Conservation (phyloP, 2,113 vertebrate species). For the Mormyrus iriodes region DNA sequence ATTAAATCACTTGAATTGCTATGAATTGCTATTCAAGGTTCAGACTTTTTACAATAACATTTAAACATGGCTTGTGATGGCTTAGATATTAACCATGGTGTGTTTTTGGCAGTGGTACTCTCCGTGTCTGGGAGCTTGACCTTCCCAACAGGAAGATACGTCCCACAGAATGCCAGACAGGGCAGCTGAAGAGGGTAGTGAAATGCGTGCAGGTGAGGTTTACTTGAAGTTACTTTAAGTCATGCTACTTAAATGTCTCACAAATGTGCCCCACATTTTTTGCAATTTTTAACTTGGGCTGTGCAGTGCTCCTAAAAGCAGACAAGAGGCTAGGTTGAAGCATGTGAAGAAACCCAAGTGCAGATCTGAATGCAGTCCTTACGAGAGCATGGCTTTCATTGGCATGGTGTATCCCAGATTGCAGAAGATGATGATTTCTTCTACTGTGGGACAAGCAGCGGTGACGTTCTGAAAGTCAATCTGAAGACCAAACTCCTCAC, state of each 20-base stretch:
- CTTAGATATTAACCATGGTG: constrained; percentile 34
- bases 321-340: background rate
- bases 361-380: background rate
- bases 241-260: background rate
- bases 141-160: constrained; percentile 68
- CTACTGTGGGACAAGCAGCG: constrained; percentile 76
- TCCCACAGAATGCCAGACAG: constrained; percentile 65
- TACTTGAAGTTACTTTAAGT: background rate
- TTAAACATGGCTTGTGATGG: background rate
- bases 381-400: background rate
- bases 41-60: background rate
- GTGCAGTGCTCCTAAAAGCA: background rate
- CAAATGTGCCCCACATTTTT: background rate
- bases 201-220: constrained; percentile 65
- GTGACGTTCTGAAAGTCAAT: constrained; percentile 76
- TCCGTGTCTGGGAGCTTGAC: constrained; percentile 80
- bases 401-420: constrained; percentile 49
- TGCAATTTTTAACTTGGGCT: background rate
- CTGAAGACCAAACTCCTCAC: constrained; percentile 57
- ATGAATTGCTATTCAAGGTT: background rate
- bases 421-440: constrained; percentile 66
- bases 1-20: background rate
- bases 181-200: constrained; percentile 65
- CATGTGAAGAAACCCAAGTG: background rate
- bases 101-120: constrained; percentile 59